Evolutionary conservation across 2,888 invertebrate species (phyloP).

Genomic region (Metallyticus violacea): DNA sequence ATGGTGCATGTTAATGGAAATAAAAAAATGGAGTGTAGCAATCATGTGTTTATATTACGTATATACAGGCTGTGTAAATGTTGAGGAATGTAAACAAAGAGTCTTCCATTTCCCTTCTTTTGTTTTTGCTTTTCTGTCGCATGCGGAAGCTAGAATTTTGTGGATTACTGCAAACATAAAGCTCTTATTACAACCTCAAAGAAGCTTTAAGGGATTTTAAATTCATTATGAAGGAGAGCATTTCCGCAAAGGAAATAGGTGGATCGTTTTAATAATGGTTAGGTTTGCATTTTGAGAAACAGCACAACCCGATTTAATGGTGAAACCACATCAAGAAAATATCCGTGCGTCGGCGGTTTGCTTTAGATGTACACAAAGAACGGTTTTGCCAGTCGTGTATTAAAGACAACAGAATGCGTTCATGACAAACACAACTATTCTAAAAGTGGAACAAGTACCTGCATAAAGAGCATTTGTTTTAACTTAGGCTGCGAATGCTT

Average conservation of each 20-base stretch:
- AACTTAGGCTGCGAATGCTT: background rate
- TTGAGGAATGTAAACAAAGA: background rate
- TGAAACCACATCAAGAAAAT: background rate
- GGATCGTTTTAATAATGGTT: constrained; percentile 9
- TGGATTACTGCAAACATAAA: background rate
- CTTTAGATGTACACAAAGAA: background rate
- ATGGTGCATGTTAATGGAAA: too few species aligned
- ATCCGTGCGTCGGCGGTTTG: background rate
- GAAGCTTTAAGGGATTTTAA: constrained; percentile 16
- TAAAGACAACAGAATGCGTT: background rate
- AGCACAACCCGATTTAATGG: background rate
- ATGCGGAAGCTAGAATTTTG: background rate
- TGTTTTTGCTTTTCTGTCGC: background rate
- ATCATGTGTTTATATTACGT: too few species aligned
- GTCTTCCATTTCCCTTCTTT: background rate
- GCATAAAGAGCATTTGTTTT: background rate
- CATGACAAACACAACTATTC: background rate
- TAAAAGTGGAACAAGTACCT: background rate
- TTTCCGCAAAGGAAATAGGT: background rate
- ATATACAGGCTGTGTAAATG: background rate
- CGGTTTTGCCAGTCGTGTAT: background rate
- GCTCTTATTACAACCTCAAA: background rate
- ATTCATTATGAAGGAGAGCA: background rate
- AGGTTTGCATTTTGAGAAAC: background rate
- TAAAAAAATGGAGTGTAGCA: too few species aligned